Base-by-base conservation (phyloP, 2,888 invertebrate species). In the Rhamnusium bicolor region DNA sequence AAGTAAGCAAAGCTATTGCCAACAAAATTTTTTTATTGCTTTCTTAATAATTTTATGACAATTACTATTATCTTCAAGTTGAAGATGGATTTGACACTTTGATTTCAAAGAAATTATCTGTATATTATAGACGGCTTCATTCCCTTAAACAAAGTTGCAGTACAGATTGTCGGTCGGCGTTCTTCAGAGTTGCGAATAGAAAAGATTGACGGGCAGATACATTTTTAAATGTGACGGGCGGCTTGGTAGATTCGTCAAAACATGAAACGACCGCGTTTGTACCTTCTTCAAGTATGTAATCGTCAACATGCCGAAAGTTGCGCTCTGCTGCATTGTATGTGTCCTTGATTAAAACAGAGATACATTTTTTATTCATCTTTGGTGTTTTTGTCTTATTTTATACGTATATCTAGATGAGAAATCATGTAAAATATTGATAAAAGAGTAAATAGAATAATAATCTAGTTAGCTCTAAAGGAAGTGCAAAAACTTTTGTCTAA, bases 161-260 rank as follows among this genome's bases (percentile, higher is more conserved):
- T 51, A 75, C 75, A 72, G 74, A 74, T 78, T 77, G 77, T 73
- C 70, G 60, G 80, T 82, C 84, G 84, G 81, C 82, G 79, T 77
- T 77, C 80, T 80, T 80, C 77, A 80, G 73, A 79, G 76, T 75
- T 79, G 79, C 78, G 76, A 78, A 80, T 68, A 75, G 63, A 53
- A 56, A 51, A 84, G 85, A 85, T 85, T 84, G 84, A 84, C 82
- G 81, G 77, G 65, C 72, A 79, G 85, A 85, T 85, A 85, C 84
- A 84, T 84, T 81, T n/a, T 81, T 78, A 82, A 84, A 84, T 82
- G 83, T 82, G 84, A 84, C 84, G 76, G 71, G 69, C 80, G 76
- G 79, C 74, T 75, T 72, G 79, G 79, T 76, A 76, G 80, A 79
- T 80, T 81, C 81, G 77, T 81, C 80, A 81, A 79, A 81, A 79